Percentiles rank a stretch among this genome's conserved stretches.
Evolutionary conservation across 2,888 invertebrate species (phyloP).

Genomic region (Uropetala carovei): DNA sequence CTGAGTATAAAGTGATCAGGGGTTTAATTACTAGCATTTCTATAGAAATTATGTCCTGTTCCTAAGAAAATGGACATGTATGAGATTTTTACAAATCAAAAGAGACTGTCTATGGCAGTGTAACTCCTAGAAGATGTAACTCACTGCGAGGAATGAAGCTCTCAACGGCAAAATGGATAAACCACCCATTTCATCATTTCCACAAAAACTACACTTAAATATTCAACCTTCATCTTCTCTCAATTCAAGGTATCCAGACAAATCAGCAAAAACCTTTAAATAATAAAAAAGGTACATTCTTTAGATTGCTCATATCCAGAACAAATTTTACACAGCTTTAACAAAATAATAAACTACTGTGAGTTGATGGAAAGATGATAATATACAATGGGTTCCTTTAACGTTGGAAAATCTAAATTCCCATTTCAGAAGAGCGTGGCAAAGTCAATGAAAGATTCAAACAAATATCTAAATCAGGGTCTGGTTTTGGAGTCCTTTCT

Average conservation of each 20-base stretch:
- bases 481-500: background rate
- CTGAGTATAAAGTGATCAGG: background rate
- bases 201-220: background rate
- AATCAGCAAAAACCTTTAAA: background rate
- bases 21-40: background rate
- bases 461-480: background rate
- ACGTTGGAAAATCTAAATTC: background rate
- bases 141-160: background rate
- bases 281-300: background rate
- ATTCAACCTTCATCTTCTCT: background rate
- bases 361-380: background rate
- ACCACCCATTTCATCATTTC: background rate
- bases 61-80: background rate
- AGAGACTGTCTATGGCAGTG: slow-evolving; percentile 17
- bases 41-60: background rate
- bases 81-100: background rate
- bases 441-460: background rate
- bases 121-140: background rate
- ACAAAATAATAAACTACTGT: background rate
- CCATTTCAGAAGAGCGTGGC: background rate
- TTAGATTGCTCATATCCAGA: background rate
- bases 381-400: background rate
- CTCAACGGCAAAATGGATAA: background rate
- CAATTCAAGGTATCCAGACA: background rate
- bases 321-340: background rate